Evolutionary conservation across 2,888 invertebrate genomes (phyloP), one percentile per base, ranked within the genome.

Genomic region (Onthophagus sagittarius): DNA sequence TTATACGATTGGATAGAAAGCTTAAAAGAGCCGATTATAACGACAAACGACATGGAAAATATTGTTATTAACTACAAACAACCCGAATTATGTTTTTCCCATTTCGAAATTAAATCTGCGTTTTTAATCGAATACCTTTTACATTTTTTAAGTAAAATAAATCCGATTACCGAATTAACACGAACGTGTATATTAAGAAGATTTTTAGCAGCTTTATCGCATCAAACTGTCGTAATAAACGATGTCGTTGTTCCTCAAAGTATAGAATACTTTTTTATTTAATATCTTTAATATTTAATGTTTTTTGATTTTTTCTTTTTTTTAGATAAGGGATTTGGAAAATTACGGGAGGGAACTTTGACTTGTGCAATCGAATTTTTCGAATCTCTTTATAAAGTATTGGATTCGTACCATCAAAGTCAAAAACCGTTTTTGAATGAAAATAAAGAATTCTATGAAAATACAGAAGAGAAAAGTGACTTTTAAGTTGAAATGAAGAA

Each of bases 1-100:
- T 84, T 94, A 62, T 92, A 90, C 83, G 91, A 93, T 77, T 95
- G 94, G 94, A 82, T 95, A 71, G 94, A 94, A 81, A 90, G 90
- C 15, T 84, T 95, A 67, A 91, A 92, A 86, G 87, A 87, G 72
- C 92, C 93, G 0, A 85, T 93, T 33, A 82, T 94, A 14, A 88
- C 89, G 76, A 85, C 89, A 23, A 91, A 92, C 71, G 90, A 92
- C 81, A 86, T 94, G 64, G 90, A 91, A 72, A 86, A 88, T 71
- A 89, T 94, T 71, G 90, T 93, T 0, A 87, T 88, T 0, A 84
- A 90, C 75, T 88, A 90, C 11, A 88, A 89, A 64, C 88, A 90
- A 76, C 88, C 91, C 0, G 88, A 89, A 73, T 84, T 87, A 1
- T 93, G 92, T 78, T 85, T 93, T 0, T 83, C 87, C 33, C 88